A percentile compares a stretch with the other conserved stretches of the same genome.
Evolutionary conservation across 2,888 invertebrate species (phyloP).

Genomic region (Melieria picta): DNA sequence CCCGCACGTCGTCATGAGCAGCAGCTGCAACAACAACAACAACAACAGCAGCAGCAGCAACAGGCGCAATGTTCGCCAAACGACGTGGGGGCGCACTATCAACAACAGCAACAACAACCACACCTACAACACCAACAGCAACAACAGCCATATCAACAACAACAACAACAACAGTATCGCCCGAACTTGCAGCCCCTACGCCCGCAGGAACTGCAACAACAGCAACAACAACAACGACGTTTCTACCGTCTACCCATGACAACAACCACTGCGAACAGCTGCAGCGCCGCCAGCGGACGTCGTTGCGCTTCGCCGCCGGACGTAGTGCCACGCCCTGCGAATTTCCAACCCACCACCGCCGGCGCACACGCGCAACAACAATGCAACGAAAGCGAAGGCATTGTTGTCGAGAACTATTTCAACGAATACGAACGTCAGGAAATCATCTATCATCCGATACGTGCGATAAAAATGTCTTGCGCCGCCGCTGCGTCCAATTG

Average conservation of each 20-base stretch:
- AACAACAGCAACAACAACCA: slow-evolving; percentile 47
- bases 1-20: slow-evolving; percentile 43
- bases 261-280: slow-evolving; percentile 37
- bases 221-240: slow-evolving; percentile 42
- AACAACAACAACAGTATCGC: slow-evolving; percentile 48
- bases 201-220: slow-evolving; percentile 41
- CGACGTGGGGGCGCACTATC: slow-evolving; percentile 48
- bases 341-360: slow-evolving; percentile 41
- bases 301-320: slow-evolving; percentile 55
- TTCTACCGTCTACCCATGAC: slow-evolving; percentile 50
- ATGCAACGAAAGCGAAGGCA: slow-evolving; percentile 48
- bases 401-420: slow-evolving; percentile 64
- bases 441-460: slow-evolving; percentile 59
- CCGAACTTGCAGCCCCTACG: slow-evolving; percentile 19
- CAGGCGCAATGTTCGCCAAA: slow-evolving; percentile 19
- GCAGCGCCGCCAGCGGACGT: too few species aligned
- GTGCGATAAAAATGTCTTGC: slow-evolving; percentile 48
- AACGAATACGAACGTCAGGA: slow-evolving; percentile 65
- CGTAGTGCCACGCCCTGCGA: slow-evolving; percentile 62
- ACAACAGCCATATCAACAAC: slow-evolving; percentile 45
- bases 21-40: slow-evolving; percentile 35
- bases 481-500: slow-evolving; percentile 39
- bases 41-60: slow-evolving; percentile 48
- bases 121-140: slow-evolving; percentile 47
- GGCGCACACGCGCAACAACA: slow-evolving; percentile 5